Percentiles rank a stretch among this genome's conserved stretches.
phyloP scores from a whole-genome alignment of 2,797 vertebrate genomes.

The Danio jaintianensis region DNA sequence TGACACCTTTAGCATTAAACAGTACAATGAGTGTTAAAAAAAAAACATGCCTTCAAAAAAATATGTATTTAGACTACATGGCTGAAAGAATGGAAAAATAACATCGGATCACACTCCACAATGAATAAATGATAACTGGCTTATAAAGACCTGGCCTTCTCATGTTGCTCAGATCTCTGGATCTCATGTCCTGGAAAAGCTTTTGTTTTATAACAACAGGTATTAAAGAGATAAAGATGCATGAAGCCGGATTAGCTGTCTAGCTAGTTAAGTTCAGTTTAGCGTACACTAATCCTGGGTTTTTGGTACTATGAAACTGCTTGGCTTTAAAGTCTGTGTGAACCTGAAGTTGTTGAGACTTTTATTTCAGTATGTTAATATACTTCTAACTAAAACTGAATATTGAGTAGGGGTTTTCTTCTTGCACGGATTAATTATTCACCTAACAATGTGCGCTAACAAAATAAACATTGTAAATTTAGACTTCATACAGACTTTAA shows the following conservation, averaged over 20 bases:
- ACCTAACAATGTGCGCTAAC: too few relatives aligned
- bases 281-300: too few relatives aligned
- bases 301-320: too few relatives aligned
- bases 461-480: too few relatives aligned
- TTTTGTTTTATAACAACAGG: not conserved
- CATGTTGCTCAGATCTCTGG: not conserved
- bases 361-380: too few relatives aligned
- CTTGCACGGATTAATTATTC: too few relatives aligned
- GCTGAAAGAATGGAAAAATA: not conserved
- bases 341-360: too few relatives aligned
- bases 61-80: not conserved
- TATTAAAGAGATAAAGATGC: not conserved
- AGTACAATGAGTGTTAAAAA: not conserved
- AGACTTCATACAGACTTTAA: too few relatives aligned
- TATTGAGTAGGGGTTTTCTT: too few relatives aligned
- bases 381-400: too few relatives aligned
- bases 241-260: not conserved
- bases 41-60: conserved; percentile 4
- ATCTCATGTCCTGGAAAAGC: not conserved
- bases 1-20: not conserved
- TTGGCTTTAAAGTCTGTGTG: too few relatives aligned
- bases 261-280: too few relatives aligned
- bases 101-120: not conserved
- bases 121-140: not conserved
- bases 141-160: not conserved